Base-by-base conservation (phyloP, 1,140 invertebrate species). In the Drosophila trapezifrons region DNA sequence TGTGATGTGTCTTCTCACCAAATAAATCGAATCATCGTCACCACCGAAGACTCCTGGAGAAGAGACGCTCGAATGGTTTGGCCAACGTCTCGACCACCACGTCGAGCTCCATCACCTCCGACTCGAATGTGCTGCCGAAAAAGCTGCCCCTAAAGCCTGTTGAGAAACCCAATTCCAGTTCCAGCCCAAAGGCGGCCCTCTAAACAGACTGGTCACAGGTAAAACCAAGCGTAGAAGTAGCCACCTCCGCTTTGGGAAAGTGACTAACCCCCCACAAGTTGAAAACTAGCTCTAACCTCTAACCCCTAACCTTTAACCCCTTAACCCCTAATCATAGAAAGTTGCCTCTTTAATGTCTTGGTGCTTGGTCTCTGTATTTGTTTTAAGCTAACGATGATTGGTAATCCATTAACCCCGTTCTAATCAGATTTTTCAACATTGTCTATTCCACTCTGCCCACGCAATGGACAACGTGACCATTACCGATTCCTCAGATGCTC, bases 51-150 rank as follows among this genome's bases (percentile, higher is more conserved):
- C 76, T 91, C 51, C 71, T 72, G 67, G 85, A 91, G 84, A 58
- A 74, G 55, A 78, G 62, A 47, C 76, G 80, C 25, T 85, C 90
- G 38, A 79, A 54, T 32, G 85, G 80, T 40, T 65, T 76, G 22
- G 64, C 74, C 52, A 76, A 81, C 45, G 75, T 62, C 29, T 90
- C 90, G 22, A 84, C 74, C 45, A 75, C 82, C 56, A 84, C 66
- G 9, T 87, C 90, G 9, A 84, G 75, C 35, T 86, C 83, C 22
- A 85, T 84, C 8, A 75, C 72, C 57, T 91, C 90, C 42, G 83
- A 90, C 55, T 52, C 76, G 29, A 78, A 43, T 62, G 35, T 35
- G 22, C 75, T 71, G 38, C 73, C 57, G 45, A 86, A 69, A 38
- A 89, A 78, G 63, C 55, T 89, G 47, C 78, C 71, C 49, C 60